phyloP scores from a whole-genome alignment of 2,888 invertebrate genomes.

The Yponomeuta evonymella region DNA sequence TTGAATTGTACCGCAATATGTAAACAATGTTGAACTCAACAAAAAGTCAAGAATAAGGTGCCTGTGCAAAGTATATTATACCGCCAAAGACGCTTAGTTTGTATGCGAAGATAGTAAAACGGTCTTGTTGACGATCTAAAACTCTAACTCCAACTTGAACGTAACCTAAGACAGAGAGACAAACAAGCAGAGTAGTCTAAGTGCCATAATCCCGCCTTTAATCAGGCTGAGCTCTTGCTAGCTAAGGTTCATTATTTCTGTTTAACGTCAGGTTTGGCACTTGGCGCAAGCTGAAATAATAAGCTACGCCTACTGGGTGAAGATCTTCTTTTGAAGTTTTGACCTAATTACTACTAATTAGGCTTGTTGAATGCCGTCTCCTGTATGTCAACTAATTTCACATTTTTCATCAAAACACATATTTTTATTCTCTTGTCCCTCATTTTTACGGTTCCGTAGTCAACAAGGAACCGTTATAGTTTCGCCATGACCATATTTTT shows the following conservation, averaged over 20 bases:
- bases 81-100: background rate
- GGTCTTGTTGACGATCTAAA: background rate
- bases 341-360: no score
- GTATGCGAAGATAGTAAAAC: background rate
- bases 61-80: background rate
- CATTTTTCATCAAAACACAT: no score
- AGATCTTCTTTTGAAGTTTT: no score
- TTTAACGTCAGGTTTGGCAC: slow-evolving; percentile 1
- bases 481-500: no score
- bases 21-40: background rate
- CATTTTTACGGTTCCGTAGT: no score
- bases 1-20: no score
- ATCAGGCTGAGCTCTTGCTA: slow-evolving; percentile 39
- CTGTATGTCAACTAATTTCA: no score
- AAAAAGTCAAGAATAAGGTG: background rate
- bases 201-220: slow-evolving; percentile 44
- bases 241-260: slow-evolving; percentile 8
- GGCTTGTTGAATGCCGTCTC: no score
- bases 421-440: no score
- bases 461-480: no score
- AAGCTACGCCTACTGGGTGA: no score
- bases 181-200: slow-evolving; percentile 10
- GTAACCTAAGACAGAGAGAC: background rate
- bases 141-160: background rate
- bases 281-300: background rate